A percentile compares a stretch with the other conserved stretches of the same genome.
Evolutionary conservation across 1,140 invertebrate genomes (phyloP).

Genomic region (Metopolophium dirhodum): DNA sequence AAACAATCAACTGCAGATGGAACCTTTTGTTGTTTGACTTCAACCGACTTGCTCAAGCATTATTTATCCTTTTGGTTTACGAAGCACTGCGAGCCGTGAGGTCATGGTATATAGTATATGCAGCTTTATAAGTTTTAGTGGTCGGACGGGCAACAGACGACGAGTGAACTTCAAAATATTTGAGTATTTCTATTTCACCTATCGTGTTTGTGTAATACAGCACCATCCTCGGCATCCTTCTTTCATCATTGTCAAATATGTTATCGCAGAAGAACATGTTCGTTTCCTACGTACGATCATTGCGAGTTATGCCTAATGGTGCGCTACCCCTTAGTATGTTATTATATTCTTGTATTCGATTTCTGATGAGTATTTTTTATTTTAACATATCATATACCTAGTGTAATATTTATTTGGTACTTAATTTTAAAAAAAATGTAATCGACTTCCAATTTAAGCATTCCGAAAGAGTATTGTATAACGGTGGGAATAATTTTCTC

Average conservation of each 20-base stretch:
- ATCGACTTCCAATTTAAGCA: no score
- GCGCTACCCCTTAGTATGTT: no score
- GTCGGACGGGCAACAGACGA: not conserved
- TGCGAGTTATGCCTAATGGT: no score
- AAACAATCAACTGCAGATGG: not conserved
- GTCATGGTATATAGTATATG: not conserved
- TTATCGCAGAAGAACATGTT: not conserved
- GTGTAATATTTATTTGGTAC: no score
- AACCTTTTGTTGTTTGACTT: conserved; percentile 29
- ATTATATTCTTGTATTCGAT: no score
- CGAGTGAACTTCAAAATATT: not conserved
- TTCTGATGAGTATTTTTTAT: no score
- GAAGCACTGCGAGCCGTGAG: not conserved
- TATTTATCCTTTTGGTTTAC: conserved; percentile 9
- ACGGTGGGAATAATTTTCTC: no score
- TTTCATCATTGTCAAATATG: not conserved
- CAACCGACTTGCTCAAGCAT: not conserved
- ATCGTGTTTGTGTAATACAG: not conserved
- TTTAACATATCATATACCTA: no score
- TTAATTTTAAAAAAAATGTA: no score
- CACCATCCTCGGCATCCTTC: no score
- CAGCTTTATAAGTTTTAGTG: not conserved
- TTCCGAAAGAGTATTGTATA: no score
- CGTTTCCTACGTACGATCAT: not conserved
- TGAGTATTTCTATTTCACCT: not conserved